Evolutionary conservation across 2,113 vertebrate species (phyloP), one percentile per base, ranked within the genome.

Genomic region (Vimba vimba): DNA sequence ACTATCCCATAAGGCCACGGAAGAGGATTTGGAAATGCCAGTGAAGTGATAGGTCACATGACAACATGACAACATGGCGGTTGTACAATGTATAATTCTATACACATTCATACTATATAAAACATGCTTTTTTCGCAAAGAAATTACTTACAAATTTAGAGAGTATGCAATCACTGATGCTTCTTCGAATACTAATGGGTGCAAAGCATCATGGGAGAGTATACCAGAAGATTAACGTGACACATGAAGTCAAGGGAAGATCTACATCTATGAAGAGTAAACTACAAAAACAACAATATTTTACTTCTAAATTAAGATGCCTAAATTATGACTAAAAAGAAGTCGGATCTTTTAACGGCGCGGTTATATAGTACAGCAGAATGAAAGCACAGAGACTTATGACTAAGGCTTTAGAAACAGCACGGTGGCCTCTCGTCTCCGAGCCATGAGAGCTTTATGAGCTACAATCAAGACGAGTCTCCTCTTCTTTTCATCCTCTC

Each of bases 381-480:
- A 87, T 86, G 92, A 91, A 92, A 90, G 82, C 71, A 64, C 7
- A 45, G 69, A 83, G 84, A 89, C 85, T 91, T 76, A 86, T 85
- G 80, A 80, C 66, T 66, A 10, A n/a, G 45, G 91, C 59, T 89
- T 91, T 78, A 59, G 64, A 85, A 91, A 87, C 91, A 93, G 90
- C 91, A 84, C 73, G 91, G 91, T 90, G 94, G 92, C 91, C 95
- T 94, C 91, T 89, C 91, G 91, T 90, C 94, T 93, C 92, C 93
- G 90, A 92, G 88, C 88, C 89, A 27, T 25, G 87, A 91, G 87
- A 93, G 92, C 89, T 95, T 95, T 94, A 95, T 89, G 93, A 93
- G 85, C 93, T 92, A 93, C 89, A 93, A 93, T 92, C 92, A 90
- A 90, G 92, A 93, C 92, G 89, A 93, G 86, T 88, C 91, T 84